phyloP scores from a whole-genome alignment of 35 echinoderm and acorn worm genomes.

The Apostichopus californicus region DNA sequence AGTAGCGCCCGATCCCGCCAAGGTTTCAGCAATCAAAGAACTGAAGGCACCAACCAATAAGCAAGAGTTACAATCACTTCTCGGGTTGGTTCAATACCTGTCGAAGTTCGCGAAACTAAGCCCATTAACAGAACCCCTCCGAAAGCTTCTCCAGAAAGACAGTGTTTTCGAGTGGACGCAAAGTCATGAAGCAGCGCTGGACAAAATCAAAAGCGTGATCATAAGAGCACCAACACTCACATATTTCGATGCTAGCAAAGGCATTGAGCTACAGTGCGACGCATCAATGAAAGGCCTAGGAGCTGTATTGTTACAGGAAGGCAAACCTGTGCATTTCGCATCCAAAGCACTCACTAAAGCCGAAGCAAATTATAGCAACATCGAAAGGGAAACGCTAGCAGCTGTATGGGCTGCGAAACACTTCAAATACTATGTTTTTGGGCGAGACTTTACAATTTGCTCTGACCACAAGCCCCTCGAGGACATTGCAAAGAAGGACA shows the following conservation, averaged over 20 bases:
- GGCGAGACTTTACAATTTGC: constrained; percentile 22
- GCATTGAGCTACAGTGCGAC: constrained; percentile 39
- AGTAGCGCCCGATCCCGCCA: constrained; percentile 41
- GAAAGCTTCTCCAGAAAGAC: constrained; percentile 49
- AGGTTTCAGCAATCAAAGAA: constrained; percentile 33
- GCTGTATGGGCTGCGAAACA: constrained; percentile 34
- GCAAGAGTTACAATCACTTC: constrained; percentile 31
- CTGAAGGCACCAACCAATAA: not conserved
- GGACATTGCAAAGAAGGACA: constrained; percentile 38
- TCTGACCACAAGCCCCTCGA: constrained; percentile 57
- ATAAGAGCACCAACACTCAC: constrained; percentile 46
- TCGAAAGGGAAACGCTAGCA: constrained; percentile 38
- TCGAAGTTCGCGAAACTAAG: constrained; percentile 42
- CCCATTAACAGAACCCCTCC: constrained; percentile 1
- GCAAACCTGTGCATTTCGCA: constrained; percentile 56
- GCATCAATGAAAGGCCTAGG: constrained; percentile 49
- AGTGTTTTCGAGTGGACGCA: constrained; percentile 36
- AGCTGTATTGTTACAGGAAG: constrained; percentile 40
- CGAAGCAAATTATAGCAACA: constrained; percentile 62
- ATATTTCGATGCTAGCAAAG: constrained; percentile 14
- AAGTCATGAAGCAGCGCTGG: constrained; percentile 11
- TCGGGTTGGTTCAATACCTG: constrained; percentile 37
- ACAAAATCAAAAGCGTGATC: constrained; percentile 51
- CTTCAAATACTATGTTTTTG: constrained; percentile 47
- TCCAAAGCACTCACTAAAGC: constrained; percentile 47